Evolutionary conservation across 2,888 invertebrate species (phyloP).

Genomic region (Alentia gelatinosa): DNA sequence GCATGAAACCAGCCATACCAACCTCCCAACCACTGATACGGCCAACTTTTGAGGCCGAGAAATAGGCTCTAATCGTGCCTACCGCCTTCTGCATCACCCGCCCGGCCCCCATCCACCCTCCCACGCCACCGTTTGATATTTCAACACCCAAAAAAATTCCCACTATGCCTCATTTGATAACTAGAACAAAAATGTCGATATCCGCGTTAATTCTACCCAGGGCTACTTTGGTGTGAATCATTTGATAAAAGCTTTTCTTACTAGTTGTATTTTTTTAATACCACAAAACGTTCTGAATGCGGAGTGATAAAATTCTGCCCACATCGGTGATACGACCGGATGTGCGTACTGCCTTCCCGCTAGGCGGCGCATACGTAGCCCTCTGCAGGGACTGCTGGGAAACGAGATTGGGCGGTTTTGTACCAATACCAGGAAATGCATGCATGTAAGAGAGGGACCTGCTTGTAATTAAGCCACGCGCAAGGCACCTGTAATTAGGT

Average conservation of each 20-base stretch:
- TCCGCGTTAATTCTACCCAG: slow-evolving; percentile 20
- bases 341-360: too few species aligned
- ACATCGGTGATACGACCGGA: too few species aligned
- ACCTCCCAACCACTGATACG: neutral
- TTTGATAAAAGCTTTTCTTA: neutral
- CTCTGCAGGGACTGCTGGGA: too few species aligned
- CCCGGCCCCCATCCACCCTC: neutral
- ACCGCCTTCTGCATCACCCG: neutral
- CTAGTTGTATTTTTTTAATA: neutral
- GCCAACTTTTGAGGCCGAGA: neutral
- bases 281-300: neutral
- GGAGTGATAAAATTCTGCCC: neutral
- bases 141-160: neutral
- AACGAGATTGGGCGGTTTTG: neutral
- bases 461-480: neutral
- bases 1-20: neutral
- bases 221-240: slow-evolving; percentile 4
- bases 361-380: too few species aligned
- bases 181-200: slow-evolving; percentile 44
- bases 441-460: neutral
- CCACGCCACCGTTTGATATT: neutral
- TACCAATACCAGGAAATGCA: slow-evolving; percentile 7
- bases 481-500: slow-evolving; percentile 14
- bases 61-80: neutral
- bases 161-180: slow-evolving; percentile 30